Conservation (phyloP, 2,888 invertebrate genomes). For the Glaucopsyche alexis region DNA sequence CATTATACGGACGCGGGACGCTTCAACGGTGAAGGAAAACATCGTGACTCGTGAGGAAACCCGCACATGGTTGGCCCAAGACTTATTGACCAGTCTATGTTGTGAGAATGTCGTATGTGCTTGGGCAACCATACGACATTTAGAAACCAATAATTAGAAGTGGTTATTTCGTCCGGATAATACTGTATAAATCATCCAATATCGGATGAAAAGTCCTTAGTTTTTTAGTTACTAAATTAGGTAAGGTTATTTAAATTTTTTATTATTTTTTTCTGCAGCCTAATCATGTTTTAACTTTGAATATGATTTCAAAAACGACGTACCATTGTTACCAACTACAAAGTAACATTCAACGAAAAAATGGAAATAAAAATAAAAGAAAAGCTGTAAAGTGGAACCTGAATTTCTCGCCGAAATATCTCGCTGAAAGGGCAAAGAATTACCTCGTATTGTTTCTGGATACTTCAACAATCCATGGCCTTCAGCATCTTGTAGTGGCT, state of each 20-base stretch:
- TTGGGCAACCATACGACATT: too few species aligned
- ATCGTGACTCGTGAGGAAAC: too few species aligned
- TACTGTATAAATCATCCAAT: too few species aligned
- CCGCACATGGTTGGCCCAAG: too few species aligned
- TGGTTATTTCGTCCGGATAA: too few species aligned
- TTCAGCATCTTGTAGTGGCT: constrained; percentile 71
- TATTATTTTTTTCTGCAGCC: too few species aligned
- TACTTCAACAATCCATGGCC: constrained; percentile 77
- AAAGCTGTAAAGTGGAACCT: background rate
- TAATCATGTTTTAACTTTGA: background rate
- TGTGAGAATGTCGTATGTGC: too few species aligned
- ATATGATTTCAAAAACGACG: background rate
- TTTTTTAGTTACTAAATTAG: background rate
- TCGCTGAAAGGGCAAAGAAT: constrained; percentile 43
- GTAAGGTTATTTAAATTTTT: background rate
- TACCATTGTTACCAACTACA: background rate
- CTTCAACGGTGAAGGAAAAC: too few species aligned
- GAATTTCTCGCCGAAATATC: background rate
- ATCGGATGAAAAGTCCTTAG: too few species aligned
- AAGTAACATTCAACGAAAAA: background rate
- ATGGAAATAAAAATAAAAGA: background rate
- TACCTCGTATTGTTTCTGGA: constrained; percentile 69
- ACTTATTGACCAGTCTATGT: too few species aligned
- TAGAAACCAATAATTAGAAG: too few species aligned
- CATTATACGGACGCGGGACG: too few species aligned